A percentile compares a stretch with the other conserved stretches of the same genome.
Evolutionary conservation across 2,888 invertebrate genomes (phyloP).

Genomic region (Ditula angustiorana): DNA sequence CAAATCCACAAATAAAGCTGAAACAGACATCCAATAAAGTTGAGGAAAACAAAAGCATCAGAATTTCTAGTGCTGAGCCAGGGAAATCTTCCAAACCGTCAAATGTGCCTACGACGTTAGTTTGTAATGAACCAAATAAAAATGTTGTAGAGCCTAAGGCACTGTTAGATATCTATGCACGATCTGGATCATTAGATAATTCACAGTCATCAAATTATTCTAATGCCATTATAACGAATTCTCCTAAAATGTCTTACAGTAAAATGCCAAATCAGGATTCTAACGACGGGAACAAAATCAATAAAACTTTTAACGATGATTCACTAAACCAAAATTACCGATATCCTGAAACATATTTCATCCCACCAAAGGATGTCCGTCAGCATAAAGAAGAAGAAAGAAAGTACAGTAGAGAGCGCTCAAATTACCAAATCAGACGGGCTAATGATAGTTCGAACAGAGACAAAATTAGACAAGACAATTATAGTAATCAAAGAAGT

Average conservation of each 20-base stretch:
- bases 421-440: constrained; percentile 3
- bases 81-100: background rate
- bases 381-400: constrained; percentile 40
- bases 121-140: background rate
- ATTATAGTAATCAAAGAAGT: background rate
- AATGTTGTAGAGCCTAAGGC: constrained; percentile 43
- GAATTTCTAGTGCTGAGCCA: background rate
- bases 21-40: background rate
- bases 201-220: constrained; percentile 51
- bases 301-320: constrained; percentile 33
- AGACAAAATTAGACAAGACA: background rate
- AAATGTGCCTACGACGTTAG: background rate
- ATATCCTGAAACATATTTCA: constrained; percentile 52
- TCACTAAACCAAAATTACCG: constrained; percentile 40
- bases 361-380: constrained; percentile 52
- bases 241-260: constrained; percentile 52
- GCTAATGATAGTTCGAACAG: background rate
- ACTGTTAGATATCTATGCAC: constrained; percentile 48
- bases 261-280: constrained; percentile 46
- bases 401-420: constrained; percentile 13
- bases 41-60: background rate
- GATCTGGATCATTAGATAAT: constrained; percentile 39
- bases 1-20: background rate
- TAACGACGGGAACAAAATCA: constrained; percentile 42
- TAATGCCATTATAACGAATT: constrained; percentile 66